Base-by-base conservation (phyloP, 2,888 invertebrate genomes). In the Embidobia sp. region DNA sequence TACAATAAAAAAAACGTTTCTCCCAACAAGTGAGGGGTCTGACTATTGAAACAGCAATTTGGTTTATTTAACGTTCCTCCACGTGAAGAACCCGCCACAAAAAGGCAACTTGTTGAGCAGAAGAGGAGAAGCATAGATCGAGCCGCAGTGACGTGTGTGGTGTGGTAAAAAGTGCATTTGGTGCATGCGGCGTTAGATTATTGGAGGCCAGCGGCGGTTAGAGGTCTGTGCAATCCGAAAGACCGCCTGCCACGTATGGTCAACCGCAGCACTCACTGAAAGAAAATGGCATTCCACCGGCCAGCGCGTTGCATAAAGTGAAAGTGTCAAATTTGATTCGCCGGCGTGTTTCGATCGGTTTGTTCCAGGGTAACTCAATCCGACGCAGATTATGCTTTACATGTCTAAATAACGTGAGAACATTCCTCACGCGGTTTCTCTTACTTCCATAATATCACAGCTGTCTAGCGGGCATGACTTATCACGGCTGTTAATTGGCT, bases 161-260 rank as follows among this genome's bases (percentile, higher is more conserved):
- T 7, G 19, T n/a, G 55, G 26, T 37, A 40, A 48, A 44, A 55
- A 15, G 55, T 73, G 64, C 57, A 49, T 22, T 84, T 82, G 82
- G 83, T 84, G 81, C 87, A 87, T 86, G 87, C 87, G 85, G 83
- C 86, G 83, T 87, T 87, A 87, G 84, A n/a, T n/a, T n/a, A n/a
- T n/a, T 87, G 83, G 85, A 83, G 81, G 83, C 83, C 86, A 84
- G 83, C 84, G 80, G 77, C 83, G 64, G 83, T 85, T 85, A 85
- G 75, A 81, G 75, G 78, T 57, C 77, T 72, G 73, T 63, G 72
- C 72, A 79, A 81, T 72, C 55, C 53, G 57, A 72, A 70, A 78
- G 64, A 75, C 67, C 53, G 76, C 66, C 66, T 57, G 74, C 74
- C 33, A 35, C 53, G 66, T 75, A 75, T 78, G 78, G 72, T 78